phyloP scores from a whole-genome alignment of 1,140 invertebrate genomes.

The Dermatophagoides farinae region DNA sequence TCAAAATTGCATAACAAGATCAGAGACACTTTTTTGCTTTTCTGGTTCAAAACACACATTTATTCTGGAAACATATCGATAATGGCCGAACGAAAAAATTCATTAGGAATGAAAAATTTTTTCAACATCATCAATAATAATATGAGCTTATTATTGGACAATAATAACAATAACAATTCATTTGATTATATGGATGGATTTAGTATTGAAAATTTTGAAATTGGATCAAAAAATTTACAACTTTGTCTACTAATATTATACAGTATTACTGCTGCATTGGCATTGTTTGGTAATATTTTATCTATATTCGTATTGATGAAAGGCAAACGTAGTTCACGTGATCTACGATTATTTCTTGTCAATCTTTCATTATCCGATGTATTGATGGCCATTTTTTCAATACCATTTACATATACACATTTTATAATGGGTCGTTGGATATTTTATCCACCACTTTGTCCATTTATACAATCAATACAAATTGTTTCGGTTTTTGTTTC shows the following conservation, averaged over 20 bases:
- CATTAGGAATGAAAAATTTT: too few species aligned
- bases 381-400: slow-evolving; percentile 28
- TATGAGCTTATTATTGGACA: too few species aligned
- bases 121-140: too few species aligned
- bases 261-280: slow-evolving; percentile 24
- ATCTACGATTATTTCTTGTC: slow-evolving; percentile 26
- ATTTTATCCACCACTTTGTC: slow-evolving; percentile 26
- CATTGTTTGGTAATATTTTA: slow-evolving; percentile 25
- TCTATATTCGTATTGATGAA: slow-evolving; percentile 25
- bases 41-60: too few species aligned
- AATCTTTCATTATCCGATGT: slow-evolving; percentile 29
- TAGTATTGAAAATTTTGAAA: neutral
- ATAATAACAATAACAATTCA: too few species aligned
- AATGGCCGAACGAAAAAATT: too few species aligned
- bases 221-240: neutral
- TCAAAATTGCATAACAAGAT: too few species aligned
- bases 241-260: slow-evolving; percentile 6
- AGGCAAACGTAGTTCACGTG: slow-evolving; percentile 24
- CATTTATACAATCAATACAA: slow-evolving; percentile 28
- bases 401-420: slow-evolving; percentile 30
- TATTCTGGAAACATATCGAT: too few species aligned
- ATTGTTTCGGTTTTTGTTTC: slow-evolving; percentile 27
- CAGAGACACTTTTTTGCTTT: too few species aligned
- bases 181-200: neutral
- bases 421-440: slow-evolving; percentile 29